These are phyloP conservation scores for Hybos culiciformis DNA, from an alignment of 2,888 invertebrate species.

Conservation along the genomic window DNA sequence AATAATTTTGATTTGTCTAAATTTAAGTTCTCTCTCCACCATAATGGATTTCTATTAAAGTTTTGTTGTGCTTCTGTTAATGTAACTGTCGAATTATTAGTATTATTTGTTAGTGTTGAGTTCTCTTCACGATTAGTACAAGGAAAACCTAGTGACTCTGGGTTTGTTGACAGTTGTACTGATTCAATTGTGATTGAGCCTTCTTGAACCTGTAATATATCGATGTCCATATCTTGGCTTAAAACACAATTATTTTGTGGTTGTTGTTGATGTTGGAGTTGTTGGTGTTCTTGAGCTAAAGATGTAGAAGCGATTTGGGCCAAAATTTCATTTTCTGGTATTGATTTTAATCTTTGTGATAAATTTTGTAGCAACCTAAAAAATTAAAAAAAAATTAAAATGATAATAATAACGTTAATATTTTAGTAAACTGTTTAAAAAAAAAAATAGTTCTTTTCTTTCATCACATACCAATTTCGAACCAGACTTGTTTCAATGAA, in stretches of 20 bases:
- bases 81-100: slow-evolving; percentile 15
- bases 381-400: not conserved
- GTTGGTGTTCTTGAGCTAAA: slow-evolving; percentile 24
- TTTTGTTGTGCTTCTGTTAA: slow-evolving; percentile 17
- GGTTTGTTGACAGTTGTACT: slow-evolving; percentile 12
- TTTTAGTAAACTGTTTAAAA: slow-evolving; percentile 1
- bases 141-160: slow-evolving; percentile 26
- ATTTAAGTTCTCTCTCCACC: slow-evolving; percentile 45
- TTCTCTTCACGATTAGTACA: slow-evolving; percentile 16
- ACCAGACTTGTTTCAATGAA: no score
- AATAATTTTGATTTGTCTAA: slow-evolving; percentile 46
- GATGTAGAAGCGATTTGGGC: slow-evolving; percentile 35
- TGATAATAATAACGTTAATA: no score
- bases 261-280: slow-evolving; percentile 18
- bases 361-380: slow-evolving; percentile 43
- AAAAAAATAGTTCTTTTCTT: not conserved
- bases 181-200: slow-evolving; percentile 32
- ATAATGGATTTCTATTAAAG: slow-evolving; percentile 33
- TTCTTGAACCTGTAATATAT: slow-evolving; percentile 42
- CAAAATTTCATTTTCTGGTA: slow-evolving; percentile 43
- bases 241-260: slow-evolving; percentile 21
- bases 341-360: slow-evolving; percentile 40
- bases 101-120: slow-evolving; percentile 9
- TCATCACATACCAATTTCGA: not conserved
- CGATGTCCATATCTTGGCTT: slow-evolving; percentile 42